These are phyloP conservation scores for Macrocentrus cingulum DNA, from an alignment of 1,140 invertebrate species.

Conservation along the genomic window DNA sequence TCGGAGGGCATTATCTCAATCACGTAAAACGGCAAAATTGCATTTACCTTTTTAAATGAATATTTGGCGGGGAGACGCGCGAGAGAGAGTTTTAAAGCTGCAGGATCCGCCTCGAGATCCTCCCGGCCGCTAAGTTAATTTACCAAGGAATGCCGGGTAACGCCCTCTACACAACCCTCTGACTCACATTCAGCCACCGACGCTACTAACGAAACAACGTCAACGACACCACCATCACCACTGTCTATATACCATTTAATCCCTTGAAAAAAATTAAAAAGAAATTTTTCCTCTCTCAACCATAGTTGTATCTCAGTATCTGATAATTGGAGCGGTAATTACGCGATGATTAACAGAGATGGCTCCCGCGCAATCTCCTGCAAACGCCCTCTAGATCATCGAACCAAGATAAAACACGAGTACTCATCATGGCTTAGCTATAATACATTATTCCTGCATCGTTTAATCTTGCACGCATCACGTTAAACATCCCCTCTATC, in stretches of 20 bases:
- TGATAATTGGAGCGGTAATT: constrained; percentile 59
- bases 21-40: constrained; percentile 61
- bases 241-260: no score
- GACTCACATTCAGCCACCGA: not conserved
- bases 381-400: constrained; percentile 12
- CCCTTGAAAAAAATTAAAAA: not conserved
- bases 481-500: not conserved
- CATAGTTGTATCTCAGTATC: constrained; percentile 55
- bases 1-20: constrained; percentile 60
- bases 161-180: constrained; percentile 41
- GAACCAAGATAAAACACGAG: not conserved
- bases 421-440: not conserved
- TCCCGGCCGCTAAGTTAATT: constrained; percentile 60
- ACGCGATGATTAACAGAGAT: constrained; percentile 59
- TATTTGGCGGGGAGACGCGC: constrained; percentile 54
- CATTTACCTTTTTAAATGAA: constrained; percentile 62
- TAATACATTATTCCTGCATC: constrained; percentile 1
- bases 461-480: not conserved
- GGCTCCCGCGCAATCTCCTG: constrained; percentile 52
- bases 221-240: not conserved
- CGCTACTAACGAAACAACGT: no score
- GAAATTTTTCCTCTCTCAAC: constrained; percentile 5
- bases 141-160: constrained; percentile 57
- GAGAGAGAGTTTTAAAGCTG: constrained; percentile 13
- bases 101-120: constrained; percentile 26